Evolutionary conservation across 2,888 invertebrate species (phyloP).

Genomic region (Cantharis rufa): DNA sequence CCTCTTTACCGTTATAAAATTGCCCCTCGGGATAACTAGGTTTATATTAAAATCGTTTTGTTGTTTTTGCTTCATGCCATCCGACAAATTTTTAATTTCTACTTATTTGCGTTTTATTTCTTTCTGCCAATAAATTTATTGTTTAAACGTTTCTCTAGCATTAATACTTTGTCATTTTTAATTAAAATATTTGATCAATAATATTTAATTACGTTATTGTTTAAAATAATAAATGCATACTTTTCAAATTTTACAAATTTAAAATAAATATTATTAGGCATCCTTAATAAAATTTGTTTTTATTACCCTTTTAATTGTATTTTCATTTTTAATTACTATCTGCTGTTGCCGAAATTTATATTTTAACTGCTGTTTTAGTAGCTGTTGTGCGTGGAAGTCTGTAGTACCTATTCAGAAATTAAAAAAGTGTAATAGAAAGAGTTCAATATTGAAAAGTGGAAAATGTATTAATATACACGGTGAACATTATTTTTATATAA

Average conservation of each 20-base stretch:
- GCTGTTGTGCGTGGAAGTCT: not conserved
- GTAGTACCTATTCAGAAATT: not conserved
- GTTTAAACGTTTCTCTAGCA: not conserved
- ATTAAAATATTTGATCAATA: not conserved
- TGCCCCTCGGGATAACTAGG: conserved; percentile 20
- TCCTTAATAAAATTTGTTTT: conserved; percentile 10
- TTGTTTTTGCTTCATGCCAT: conserved; percentile 9
- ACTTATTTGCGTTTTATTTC: not conserved
- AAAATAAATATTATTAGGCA: not conserved
- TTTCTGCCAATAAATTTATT: not conserved
- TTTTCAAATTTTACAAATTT: not conserved
- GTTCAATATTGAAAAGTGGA: not conserved
- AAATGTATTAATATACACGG: not conserved
- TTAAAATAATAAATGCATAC: not conserved
- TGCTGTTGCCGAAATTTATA: not conserved
- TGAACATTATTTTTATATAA: not conserved
- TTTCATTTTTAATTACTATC: not conserved
- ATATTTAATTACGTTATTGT: not conserved
- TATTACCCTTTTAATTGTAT: not conserved
- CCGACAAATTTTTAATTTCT: not conserved
- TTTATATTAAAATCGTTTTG: conserved; percentile 24
- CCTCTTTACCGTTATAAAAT: conserved; percentile 19
- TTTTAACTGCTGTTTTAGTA: not conserved
- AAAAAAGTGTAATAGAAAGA: not conserved
- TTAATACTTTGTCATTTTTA: not conserved